A percentile compares a stretch with the other conserved stretches of the same genome.
Conservation (phyloP, 2,888 invertebrate species). For the Cephus spinipes region DNA sequence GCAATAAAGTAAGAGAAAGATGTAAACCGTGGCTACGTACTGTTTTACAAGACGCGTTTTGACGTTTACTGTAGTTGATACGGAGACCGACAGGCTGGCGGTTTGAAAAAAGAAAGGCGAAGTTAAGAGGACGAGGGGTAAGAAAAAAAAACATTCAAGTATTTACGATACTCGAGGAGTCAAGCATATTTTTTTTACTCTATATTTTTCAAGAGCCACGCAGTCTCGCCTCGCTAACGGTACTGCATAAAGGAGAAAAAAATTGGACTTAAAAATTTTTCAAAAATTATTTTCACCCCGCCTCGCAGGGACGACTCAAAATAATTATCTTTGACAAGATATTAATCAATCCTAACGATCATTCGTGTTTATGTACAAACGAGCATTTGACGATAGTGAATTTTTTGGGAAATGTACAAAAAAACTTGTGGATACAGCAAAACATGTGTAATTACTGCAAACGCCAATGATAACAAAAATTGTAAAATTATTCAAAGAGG, state of each 20-base stretch:
- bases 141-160: neutral
- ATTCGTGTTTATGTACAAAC: neutral
- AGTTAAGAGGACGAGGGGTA: neutral
- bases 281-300: neutral
- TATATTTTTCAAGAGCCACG: neutral
- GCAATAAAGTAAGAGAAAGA: neutral
- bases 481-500: neutral
- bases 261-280: too few relatives aligned
- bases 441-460: neutral
- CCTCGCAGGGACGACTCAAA: neutral
- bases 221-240: neutral
- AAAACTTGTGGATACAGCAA: neutral
- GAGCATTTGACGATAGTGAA: neutral
- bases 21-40: neutral
- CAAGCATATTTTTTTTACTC: neutral
- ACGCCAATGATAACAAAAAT: neutral
- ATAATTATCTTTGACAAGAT: neutral
- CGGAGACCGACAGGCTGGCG: neutral
- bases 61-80: neutral
- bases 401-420: neutral
- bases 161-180: neutral
- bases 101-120: neutral
- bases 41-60: neutral
- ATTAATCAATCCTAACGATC: neutral
- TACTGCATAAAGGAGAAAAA: neutral